Evolutionary conservation across 1,140 invertebrate species (phyloP).

Genomic region (Bombus huntii): DNA sequence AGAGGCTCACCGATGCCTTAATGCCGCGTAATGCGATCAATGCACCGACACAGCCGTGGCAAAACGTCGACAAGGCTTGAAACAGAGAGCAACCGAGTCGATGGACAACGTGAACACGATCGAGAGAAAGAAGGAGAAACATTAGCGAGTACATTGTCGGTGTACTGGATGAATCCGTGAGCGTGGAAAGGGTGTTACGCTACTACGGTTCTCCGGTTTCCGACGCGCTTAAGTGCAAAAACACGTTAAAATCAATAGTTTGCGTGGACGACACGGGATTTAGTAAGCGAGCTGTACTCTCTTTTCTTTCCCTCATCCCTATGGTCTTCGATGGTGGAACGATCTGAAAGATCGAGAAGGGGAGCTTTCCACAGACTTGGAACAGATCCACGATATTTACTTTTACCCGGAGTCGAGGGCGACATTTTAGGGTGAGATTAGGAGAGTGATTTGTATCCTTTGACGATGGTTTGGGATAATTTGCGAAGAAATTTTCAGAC

Average conservation of each 20-base stretch:
- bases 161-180: conserved; percentile 45
- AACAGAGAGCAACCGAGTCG: background rate
- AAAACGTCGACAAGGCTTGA: conserved; percentile 16
- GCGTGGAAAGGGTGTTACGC: conserved; percentile 47
- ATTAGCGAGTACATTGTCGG: conserved; percentile 16
- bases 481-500: background rate
- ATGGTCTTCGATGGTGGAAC: background rate
- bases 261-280: conserved; percentile 63
- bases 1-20: conserved; percentile 78
- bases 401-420: background rate
- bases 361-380: background rate
- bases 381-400: background rate
- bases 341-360: background rate
- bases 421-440: background rate
- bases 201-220: conserved; percentile 65
- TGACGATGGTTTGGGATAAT: background rate
- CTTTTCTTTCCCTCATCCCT: background rate
- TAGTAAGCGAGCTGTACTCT: conserved; percentile 53
- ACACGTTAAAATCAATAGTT: conserved; percentile 73
- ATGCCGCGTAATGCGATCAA: conserved; percentile 81
- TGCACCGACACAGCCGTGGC: conserved; percentile 68
- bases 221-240: conserved; percentile 64
- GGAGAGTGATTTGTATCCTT: background rate
- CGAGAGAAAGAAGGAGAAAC: background rate
- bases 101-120: background rate